phyloP scores from a whole-genome alignment of 2,888 invertebrate species.

The Caenorhabditis plicata region DNA sequence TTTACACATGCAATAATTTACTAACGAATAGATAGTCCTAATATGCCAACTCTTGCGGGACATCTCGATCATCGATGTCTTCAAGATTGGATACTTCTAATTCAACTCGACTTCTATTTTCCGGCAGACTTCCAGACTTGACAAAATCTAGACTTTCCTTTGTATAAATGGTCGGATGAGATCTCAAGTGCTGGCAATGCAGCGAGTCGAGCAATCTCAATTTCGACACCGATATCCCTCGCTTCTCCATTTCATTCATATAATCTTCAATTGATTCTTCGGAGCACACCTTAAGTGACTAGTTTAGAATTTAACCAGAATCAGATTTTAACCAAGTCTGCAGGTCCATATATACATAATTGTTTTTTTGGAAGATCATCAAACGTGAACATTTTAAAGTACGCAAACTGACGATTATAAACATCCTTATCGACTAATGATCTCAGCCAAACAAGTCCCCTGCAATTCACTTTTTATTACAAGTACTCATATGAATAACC shows the following conservation, averaged over 20 bases:
- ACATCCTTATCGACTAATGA: conserved; percentile 50
- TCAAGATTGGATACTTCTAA: conserved; percentile 15
- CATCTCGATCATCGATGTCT: conserved; percentile 4
- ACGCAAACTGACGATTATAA: conserved; percentile 57
- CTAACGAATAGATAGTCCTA: too few species aligned
- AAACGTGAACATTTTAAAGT: conserved; percentile 54
- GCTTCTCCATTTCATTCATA: conserved; percentile 22
- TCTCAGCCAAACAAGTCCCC: conserved; percentile 53
- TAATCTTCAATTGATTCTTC: conserved; percentile 42
- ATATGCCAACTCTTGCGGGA: conserved; percentile 29
- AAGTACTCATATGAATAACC: not conserved
- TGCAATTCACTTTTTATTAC: not conserved
- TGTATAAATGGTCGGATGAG: conserved; percentile 69
- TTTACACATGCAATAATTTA: too few species aligned
- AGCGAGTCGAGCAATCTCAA: conserved; percentile 73
- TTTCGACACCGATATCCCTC: conserved; percentile 24
- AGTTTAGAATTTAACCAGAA: not conserved
- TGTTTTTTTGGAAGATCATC: conserved; percentile 68
- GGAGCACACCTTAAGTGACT: conserved; percentile 36
- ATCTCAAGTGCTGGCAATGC: conserved; percentile 75
- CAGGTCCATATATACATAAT: conserved; percentile 71
- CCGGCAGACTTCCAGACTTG: conserved; percentile 23
- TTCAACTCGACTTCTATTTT: conserved; percentile 22
- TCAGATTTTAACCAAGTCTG: conserved; percentile 23
- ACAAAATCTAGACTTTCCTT: conserved; percentile 45